Evolutionary conservation across 2,113 vertebrate genomes (phyloP).

Genomic region (Sorex fumeus): DNA sequence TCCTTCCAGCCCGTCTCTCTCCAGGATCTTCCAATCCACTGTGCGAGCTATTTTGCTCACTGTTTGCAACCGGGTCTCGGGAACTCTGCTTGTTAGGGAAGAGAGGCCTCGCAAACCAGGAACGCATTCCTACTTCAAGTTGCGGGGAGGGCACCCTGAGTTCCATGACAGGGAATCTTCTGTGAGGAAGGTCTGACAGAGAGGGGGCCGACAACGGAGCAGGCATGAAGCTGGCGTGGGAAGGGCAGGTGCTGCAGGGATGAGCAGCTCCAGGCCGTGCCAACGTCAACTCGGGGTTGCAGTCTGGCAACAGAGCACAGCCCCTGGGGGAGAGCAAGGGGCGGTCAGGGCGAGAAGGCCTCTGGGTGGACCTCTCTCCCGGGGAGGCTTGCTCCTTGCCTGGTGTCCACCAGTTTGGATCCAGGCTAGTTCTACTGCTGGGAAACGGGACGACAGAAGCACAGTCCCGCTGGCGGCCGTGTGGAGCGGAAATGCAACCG

Average conservation of each 20-base stretch:
- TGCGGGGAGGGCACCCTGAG: background rate
- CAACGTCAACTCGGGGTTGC: slow-evolving; percentile 40
- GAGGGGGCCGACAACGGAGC: background rate
- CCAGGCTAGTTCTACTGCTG: background rate
- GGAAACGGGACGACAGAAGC: too few relatives aligned
- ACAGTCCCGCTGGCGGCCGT: too few relatives aligned
- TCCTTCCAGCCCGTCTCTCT: background rate
- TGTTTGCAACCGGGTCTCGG: background rate
- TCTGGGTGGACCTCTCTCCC: background rate
- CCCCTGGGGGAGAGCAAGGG: background rate
- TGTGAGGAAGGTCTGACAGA: background rate
- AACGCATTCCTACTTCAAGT: background rate
- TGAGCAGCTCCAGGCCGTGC: slow-evolving; percentile 11
- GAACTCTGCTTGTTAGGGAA: background rate
- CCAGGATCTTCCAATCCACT: background rate
- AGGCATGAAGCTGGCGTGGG: background rate
- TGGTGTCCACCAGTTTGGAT: background rate
- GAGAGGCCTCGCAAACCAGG: background rate
- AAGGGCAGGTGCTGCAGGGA: background rate
- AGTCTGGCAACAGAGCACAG: background rate
- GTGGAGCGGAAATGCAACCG: background rate
- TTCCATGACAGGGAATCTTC: background rate
- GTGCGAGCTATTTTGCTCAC: background rate
- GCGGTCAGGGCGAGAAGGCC: background rate
- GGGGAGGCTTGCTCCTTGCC: background rate